Base-by-base conservation (phyloP, 2,113 vertebrate species). In the Porphyrio hochstetteri region DNA sequence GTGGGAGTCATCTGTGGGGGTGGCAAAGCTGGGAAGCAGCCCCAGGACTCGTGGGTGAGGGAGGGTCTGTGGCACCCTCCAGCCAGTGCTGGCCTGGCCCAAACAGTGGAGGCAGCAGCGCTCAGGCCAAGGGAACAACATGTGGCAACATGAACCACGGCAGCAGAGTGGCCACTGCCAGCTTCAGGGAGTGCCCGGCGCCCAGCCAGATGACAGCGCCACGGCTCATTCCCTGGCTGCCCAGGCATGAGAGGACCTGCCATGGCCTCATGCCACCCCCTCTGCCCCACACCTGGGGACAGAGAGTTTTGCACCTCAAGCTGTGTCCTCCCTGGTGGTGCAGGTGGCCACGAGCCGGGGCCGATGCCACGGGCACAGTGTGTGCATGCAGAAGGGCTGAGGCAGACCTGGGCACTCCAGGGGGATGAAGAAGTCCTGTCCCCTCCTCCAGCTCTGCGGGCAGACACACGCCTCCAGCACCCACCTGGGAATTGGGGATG, bases 51-150 rank as follows among this genome's bases (percentile, higher is more conserved):
- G 0, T 55, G 36, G 59, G n/a, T 1, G 7, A 85, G 24, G 14
- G 24, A 31, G 1, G 5, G 44, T 15, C 55, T 0, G 0, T 1
- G 8, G 40, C 18, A 71, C 9, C 13, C 20, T 21, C 64, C 0
- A 2, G 10, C 18, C 2, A 0, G 36, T 0, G 3, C 55, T 7
- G 36, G 33, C 44, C 16, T 0, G 0, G 56, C 35, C 46, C 55
- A 21, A 13, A 48, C 0, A 0, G 20, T 5, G 4, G 7, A 3
- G 7, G 36, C 48, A 67, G 56, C 48, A 60, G 76, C 0, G 0
- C 38, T 59, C 1, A 1, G 9, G 24, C 57, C 9, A 3, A 72
- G 57, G 38, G 28, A 35, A 42, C 0, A 0, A 44, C 10, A 0
- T 72, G 72, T 0, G 1, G 68, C 42, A 91, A 53, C 64, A 50